Percentiles rank a stretch among this genome's conserved stretches.
phyloP scores from a whole-genome alignment of 2,888 invertebrate species.

The Criorhina ranunculi region DNA sequence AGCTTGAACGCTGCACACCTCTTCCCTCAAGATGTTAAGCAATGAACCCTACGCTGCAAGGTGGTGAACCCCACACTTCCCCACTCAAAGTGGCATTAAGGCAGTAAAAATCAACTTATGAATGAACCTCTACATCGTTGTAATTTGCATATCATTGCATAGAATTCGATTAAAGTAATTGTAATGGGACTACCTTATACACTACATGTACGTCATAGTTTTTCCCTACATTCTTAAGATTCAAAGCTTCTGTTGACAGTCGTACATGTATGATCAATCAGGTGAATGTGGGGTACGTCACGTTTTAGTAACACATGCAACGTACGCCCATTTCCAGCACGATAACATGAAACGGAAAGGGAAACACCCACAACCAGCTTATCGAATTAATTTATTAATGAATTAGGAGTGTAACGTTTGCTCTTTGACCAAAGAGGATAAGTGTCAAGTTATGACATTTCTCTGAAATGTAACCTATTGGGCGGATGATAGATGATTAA shows the following conservation, averaged over 20 bases:
- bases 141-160: constrained; percentile 24
- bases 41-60: too few relatives aligned
- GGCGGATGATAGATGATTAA: constrained; percentile 52
- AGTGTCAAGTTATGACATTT: constrained; percentile 58
- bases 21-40: too few relatives aligned
- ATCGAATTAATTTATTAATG: constrained; percentile 47
- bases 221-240: too few relatives aligned
- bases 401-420: too few relatives aligned
- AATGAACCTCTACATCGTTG: constrained; percentile 31
- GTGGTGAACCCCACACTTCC: too few relatives aligned
- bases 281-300: constrained; percentile 19
- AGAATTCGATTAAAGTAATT: neutral
- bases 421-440: constrained; percentile 4
- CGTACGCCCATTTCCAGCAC: constrained; percentile 37
- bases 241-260: too few relatives aligned
- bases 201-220: constrained; percentile 30
- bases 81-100: too few relatives aligned
- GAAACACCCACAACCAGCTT: constrained; percentile 37
- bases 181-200: too few relatives aligned
- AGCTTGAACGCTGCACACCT: too few relatives aligned
- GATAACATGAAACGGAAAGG: constrained; percentile 17
- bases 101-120: constrained; percentile 20
- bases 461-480: constrained; percentile 32
- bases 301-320: constrained; percentile 41
- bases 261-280: constrained; percentile 3